Conservation (phyloP, 2,113 vertebrate species). For the Urocolius indicus region DNA sequence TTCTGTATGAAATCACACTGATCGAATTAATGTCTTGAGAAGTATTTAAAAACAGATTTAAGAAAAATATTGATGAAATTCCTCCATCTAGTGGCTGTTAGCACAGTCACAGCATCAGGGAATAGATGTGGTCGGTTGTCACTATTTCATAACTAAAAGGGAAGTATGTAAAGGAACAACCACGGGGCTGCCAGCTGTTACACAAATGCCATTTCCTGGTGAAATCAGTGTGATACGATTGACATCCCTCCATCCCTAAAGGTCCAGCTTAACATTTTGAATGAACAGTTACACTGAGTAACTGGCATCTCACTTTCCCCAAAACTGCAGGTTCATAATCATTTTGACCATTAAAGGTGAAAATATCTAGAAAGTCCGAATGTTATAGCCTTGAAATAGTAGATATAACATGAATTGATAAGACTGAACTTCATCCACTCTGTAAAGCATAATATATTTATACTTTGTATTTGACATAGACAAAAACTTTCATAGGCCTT, state of each 20-base stretch:
- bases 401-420: neutral
- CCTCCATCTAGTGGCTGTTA: constrained; percentile 74
- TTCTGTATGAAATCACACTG: neutral
- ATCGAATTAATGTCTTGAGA: neutral
- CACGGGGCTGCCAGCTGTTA: neutral
- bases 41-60: rapidly evolving
- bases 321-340: neutral
- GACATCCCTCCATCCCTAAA: neutral
- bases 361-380: neutral
- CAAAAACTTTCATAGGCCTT: neutral
- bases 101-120: neutral
- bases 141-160: rapidly evolving
- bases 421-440: neutral
- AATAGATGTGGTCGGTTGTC: neutral
- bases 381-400: neutral
- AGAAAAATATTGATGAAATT: constrained; percentile 18
- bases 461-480: neutral
- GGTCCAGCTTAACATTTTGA: neutral
- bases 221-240: rapidly evolving
- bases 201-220: neutral
- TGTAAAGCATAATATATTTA: neutral
- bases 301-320: neutral
- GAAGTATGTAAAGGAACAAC: rapidly evolving
- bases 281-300: too few relatives aligned
- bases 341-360: neutral